Base-by-base conservation (phyloP, 2,888 invertebrate genomes). In the Campoplex capitator region DNA sequence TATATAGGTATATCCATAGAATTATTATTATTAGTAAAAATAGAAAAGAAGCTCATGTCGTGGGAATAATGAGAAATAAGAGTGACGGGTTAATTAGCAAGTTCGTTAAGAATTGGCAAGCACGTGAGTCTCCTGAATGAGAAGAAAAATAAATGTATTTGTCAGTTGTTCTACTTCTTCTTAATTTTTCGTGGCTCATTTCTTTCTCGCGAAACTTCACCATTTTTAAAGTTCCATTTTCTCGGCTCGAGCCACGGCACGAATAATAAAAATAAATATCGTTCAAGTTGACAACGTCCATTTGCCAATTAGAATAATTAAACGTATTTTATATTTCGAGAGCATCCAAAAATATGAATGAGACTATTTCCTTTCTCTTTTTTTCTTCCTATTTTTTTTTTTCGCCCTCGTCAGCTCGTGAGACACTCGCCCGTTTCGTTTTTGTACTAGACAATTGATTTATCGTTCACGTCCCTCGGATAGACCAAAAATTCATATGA, bases 251-350 rank as follows among this genome's bases (percentile, higher is more conserved):
- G 23, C 16, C 54, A 18, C 42, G 13, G 13, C 13, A 35, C 38
- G 62, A 77, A 70, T 51, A 65, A 51, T 48, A 73, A 86, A 67
- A 78, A 54, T 58, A 73, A 74, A 74, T 58, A 58, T 58, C 45
- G 45, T 11, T 18, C 79, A 54, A 42, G 28, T 58, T 45, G 45
- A 76, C 76, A 84, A 77, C n/a, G 80, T 78, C 54, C 35, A 35
- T 78, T 84, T 74, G 74, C 74, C 82, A 84, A 87, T 87, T 87
- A 84, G 84, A 84, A 81, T 87, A 87, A 87, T 87, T 87, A 70
- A 86, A 71, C 74, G 78, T 68, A 73, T 74, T 78, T 68, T 68
- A 73, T 74, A 78, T 68, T 79, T 80, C 65, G 71, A 23, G 67
- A 65, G 56, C 79, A 54, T 77, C 58, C 70, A 51, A 65, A 70